Base-by-base conservation (phyloP, 2,888 invertebrate genomes). In the Netelia melanura region DNA sequence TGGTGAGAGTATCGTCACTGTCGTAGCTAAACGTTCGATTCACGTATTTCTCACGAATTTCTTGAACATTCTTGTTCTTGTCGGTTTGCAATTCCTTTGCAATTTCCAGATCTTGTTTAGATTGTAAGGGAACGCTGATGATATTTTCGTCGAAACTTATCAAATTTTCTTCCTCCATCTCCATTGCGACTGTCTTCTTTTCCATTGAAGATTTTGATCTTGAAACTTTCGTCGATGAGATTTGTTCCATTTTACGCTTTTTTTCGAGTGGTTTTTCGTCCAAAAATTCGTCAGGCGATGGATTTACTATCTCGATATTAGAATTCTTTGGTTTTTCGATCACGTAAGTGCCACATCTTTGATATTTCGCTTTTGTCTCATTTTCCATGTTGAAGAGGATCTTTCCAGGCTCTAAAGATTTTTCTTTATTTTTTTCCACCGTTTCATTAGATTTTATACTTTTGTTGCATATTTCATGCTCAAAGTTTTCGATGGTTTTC, bases 21-120 rank as follows among this genome's bases (percentile, higher is more conserved):
- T 87, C 86, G 30, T 83, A 86, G 9, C 88, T 84, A 65, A 89
- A 90, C 64, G 89, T 83, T 0, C 68, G 68, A 67, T 86, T 86
- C 0, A 84, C 11, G 3, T 62, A 85, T 64, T 87, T 87, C 64
- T 87, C 87, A 52, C 83, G 70, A 64, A 89, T 48, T 48, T 85
- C 70, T 9, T 11, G 14, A 52, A 43, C 10, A n/a, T 58, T 54
- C 52, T 65, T 21, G 3, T 58, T 14, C 2, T 2, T 17, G 3
- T 14, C 62, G 25, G 38, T 48, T 76, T 38, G 43, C 11, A 70
- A 11, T 0, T 21, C 14, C 0, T 65, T 64, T 10, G 30, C 17
- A 23, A 21, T 23, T 65, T 72, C 58, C 3, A 54, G 14, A 54
- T 54, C 54, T 54, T 44, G n/a, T 1, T 30, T 9, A 17, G n/a